Conservation (phyloP, 2,113 vertebrate genomes). For the Syrmaticus mikado region DNA sequence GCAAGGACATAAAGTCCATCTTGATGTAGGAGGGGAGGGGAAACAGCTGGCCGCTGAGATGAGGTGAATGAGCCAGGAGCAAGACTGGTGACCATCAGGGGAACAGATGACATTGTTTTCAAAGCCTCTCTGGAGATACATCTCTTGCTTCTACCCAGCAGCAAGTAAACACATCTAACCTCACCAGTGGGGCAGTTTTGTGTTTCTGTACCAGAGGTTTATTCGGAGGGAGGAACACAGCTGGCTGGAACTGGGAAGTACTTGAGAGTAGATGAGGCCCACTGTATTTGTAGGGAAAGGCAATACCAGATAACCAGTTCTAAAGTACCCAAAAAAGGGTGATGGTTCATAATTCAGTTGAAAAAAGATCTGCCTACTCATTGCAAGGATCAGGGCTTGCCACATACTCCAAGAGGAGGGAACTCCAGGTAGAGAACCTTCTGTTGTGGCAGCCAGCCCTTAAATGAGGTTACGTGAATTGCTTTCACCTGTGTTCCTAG, state of each 20-base stretch:
- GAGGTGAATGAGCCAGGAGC: not conserved
- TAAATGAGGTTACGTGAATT: too few species aligned
- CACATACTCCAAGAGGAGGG: too few species aligned
- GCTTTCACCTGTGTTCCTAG: too few species aligned
- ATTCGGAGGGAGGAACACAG: not conserved
- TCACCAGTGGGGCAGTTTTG: fast-evolving
- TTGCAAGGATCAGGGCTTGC: too few species aligned
- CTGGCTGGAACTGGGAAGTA: not conserved
- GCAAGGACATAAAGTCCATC: not conserved
- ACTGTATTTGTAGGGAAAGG: not conserved
- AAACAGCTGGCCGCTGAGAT: not conserved
- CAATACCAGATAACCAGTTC: too few species aligned
- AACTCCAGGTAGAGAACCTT: too few species aligned
- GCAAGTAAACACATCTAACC: not conserved
- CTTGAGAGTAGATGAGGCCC: not conserved
- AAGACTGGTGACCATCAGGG: not conserved
- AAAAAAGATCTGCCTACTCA: too few species aligned
- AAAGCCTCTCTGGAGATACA: not conserved
- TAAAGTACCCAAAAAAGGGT: too few species aligned
- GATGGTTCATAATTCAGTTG: too few species aligned
- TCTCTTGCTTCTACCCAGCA: not conserved
- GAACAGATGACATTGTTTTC: not conserved
- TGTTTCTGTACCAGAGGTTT: not conserved
- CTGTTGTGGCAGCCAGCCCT: too few species aligned
- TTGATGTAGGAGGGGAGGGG: not conserved